phyloP scores from a whole-genome alignment of 2,797 vertebrate genomes.

The Pyrocephalus nanus region DNA sequence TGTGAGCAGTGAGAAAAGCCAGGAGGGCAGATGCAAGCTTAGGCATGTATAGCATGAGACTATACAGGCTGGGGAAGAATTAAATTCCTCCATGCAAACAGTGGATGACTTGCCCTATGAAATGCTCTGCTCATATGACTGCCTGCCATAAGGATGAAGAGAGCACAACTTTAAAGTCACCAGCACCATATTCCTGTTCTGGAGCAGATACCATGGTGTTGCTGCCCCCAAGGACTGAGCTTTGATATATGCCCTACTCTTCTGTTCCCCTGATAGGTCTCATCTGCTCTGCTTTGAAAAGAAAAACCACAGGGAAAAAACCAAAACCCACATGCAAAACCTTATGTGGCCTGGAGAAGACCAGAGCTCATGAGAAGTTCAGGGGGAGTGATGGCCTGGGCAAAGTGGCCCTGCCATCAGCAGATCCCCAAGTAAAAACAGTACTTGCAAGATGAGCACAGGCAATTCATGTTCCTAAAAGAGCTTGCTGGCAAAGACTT shows the following conservation, averaged over 20 bases:
- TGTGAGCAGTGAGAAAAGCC: not conserved
- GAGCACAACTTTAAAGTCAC: not conserved
- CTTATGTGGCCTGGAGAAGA: not conserved
- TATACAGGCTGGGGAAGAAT: not conserved
- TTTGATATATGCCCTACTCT: not conserved
- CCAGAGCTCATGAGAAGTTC: not conserved
- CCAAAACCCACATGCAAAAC: not conserved
- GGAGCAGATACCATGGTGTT: fast-evolving
- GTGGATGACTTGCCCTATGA: not conserved
- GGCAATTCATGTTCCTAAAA: not conserved
- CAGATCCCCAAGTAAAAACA: not conserved
- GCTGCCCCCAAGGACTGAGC: not conserved
- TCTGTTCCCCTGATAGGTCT: not conserved
- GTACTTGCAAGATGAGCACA: not conserved
- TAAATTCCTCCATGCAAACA: not conserved
- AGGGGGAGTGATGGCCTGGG: fast-evolving
- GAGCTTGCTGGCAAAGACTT: not conserved
- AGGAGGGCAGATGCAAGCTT: not conserved
- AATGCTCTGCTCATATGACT: not conserved
- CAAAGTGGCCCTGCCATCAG: not conserved
- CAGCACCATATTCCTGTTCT: not conserved
- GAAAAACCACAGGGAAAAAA: not conserved
- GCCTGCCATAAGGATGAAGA: not conserved
- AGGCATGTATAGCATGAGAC: not conserved
- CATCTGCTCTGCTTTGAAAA: not conserved